Conservation (phyloP, 2,113 vertebrate genomes). For the Corapipo altera region DNA sequence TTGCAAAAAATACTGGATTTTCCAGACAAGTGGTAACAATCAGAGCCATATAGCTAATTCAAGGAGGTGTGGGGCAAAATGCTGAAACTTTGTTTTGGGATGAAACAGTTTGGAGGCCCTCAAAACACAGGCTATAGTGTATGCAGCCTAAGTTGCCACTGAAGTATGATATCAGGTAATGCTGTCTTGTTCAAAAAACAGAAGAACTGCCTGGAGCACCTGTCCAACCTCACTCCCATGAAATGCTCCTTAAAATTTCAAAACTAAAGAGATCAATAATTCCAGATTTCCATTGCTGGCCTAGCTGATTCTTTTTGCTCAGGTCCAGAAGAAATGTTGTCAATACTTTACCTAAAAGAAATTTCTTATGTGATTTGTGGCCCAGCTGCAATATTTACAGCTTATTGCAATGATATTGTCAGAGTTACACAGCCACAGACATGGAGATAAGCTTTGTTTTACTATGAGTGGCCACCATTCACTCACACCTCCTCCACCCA, state of each 20-base stretch:
- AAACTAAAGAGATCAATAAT: neutral
- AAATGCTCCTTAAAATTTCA: neutral
- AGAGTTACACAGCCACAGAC: neutral
- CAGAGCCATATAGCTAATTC: neutral
- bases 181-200: neutral
- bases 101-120: neutral
- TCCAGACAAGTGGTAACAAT: neutral
- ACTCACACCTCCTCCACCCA: fast-evolving
- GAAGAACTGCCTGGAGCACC: neutral
- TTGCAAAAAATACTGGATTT: neutral
- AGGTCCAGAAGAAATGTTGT: neutral
- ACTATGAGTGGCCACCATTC: neutral
- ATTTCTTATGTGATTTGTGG: neutral
- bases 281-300: neutral
- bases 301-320: neutral
- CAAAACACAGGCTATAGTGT: neutral
- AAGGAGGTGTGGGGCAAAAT: neutral
- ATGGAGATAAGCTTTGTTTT: neutral
- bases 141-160: neutral
- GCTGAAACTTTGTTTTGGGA: neutral
- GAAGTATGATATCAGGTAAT: neutral
- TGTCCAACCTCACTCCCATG: neutral
- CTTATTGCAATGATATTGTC: fast-evolving
- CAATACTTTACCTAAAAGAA: neutral
- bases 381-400: neutral